Evolutionary conservation across 2,113 vertebrate species (phyloP), one percentile per base, ranked within the genome.

Genomic region (Leiothrix lutea): DNA sequence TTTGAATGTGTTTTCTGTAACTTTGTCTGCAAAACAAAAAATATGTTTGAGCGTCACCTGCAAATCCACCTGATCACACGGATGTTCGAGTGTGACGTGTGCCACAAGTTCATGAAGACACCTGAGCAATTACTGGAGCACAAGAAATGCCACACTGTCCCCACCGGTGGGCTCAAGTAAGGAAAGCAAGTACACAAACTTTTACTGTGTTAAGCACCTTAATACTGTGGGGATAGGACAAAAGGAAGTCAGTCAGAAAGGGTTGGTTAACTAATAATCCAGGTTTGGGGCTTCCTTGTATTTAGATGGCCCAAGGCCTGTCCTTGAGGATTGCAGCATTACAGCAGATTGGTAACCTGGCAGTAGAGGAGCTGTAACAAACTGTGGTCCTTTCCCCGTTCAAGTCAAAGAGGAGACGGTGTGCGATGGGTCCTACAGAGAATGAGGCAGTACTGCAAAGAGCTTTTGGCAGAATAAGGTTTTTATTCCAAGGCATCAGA

Each of bases 91-190:
- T 99, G 99, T 79, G 99, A 99, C 44, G 98, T 99, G 97, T 99
- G 99, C 98, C 99, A 99, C 98, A 99, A 99, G 98, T 99, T 99
- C 98, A 99, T 99, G 98, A 99, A 99, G 98, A 99, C 99, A 73
- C 99, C 99, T 13, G 99, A 99, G 95, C 99, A 99, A 97, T 99
- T 99, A 95, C 97, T 99, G 99, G 99, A 99, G 98, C 99, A 99
- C 98, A 99, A 99, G 98, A 99, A 99, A 98, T 99, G 99, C 98
- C 99, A 99, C 98, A 98, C 99, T 97, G 98, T 99, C 98, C 99
- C 99, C 97, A 99, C 99, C 91, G 99, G 99, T 99, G 99, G 99
- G 98, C 99, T 99, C 99, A 99, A 99, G 99, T 99, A 99, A 99
- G 99, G 99, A 99, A 99, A 99, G 99, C 99, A 99, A 99, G 99